Conservation (phyloP, 1,140 invertebrate genomes). For the Platyscapa corneri region DNA sequence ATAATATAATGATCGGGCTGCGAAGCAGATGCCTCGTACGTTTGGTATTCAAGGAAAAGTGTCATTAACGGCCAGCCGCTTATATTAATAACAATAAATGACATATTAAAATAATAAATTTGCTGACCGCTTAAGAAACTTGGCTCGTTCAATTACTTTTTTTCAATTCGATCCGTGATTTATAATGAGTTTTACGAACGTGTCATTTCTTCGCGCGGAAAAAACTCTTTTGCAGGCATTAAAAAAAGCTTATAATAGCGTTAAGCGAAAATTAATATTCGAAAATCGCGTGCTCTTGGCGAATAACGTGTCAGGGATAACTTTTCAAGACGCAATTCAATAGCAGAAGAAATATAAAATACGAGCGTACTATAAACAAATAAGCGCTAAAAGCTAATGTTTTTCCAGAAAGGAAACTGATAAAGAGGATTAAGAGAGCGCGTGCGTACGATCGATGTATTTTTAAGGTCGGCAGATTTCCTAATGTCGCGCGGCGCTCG, state of each 20-base stretch:
- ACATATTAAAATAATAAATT: constrained; percentile 5
- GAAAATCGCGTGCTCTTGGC: neutral
- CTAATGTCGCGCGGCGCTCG: no score
- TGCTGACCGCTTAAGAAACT: neutral
- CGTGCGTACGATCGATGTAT: no score
- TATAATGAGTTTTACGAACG: neutral
- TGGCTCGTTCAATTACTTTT: neutral
- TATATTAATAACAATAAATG: constrained; percentile 7
- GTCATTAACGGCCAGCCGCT: neutral
- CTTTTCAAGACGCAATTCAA: neutral
- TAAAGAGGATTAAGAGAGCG: no score
- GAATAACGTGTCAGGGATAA: neutral
- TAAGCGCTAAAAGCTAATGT: neutral
- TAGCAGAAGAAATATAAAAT: neutral
- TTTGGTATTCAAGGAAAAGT: neutral
- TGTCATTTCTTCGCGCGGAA: neutral
- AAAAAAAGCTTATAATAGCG: neutral
- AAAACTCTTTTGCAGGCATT: neutral
- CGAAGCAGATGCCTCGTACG: neutral
- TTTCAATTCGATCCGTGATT: neutral
- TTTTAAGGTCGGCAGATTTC: no score
- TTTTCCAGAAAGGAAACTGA: neutral
- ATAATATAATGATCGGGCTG: neutral
- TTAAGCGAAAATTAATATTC: constrained; percentile 3
- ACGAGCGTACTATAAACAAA: neutral